Percentiles rank a stretch among this genome's conserved stretches.
Evolutionary conservation across 1,140 invertebrate genomes (phyloP).

Genomic region (Augochlora pura): DNA sequence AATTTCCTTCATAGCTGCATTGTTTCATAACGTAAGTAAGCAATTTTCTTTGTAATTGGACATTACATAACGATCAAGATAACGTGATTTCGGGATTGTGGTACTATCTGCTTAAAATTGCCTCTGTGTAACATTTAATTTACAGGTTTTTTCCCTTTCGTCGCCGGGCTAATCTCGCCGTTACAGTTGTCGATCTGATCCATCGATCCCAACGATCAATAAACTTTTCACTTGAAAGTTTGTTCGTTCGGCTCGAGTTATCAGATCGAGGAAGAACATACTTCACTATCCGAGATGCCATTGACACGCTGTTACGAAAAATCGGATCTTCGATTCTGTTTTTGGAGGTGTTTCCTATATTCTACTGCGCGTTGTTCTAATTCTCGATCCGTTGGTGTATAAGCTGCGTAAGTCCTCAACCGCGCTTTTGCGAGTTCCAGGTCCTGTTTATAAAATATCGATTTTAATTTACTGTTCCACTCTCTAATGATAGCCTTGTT

Average conservation of each 20-base stretch:
- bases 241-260: constrained; percentile 82
- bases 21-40: constrained; percentile 11
- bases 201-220: constrained; percentile 80
- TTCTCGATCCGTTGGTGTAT: constrained; percentile 75
- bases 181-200: constrained; percentile 67
- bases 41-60: neutral
- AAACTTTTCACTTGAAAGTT: constrained; percentile 79
- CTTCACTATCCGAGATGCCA: constrained; percentile 12
- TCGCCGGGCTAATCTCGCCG: neutral
- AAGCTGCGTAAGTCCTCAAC: constrained; percentile 73
- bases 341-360: constrained; percentile 63
- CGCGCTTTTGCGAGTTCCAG: constrained; percentile 72
- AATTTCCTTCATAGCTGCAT: neutral
- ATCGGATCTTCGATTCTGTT: constrained; percentile 20
- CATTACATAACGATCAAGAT: constrained; percentile 18
- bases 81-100: neutral
- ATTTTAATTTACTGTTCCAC: neutral
- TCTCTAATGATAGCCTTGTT: neutral
- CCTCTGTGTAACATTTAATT: neutral
- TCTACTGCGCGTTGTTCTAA: constrained; percentile 62
- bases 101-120: neutral
- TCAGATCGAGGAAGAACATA: constrained; percentile 65
- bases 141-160: neutral
- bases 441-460: constrained; percentile 65
- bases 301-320: neutral